These are phyloP conservation scores for Bradypodion pumilum DNA, from an alignment of 2,797 vertebrate genomes.

Conservation along the genomic window DNA sequence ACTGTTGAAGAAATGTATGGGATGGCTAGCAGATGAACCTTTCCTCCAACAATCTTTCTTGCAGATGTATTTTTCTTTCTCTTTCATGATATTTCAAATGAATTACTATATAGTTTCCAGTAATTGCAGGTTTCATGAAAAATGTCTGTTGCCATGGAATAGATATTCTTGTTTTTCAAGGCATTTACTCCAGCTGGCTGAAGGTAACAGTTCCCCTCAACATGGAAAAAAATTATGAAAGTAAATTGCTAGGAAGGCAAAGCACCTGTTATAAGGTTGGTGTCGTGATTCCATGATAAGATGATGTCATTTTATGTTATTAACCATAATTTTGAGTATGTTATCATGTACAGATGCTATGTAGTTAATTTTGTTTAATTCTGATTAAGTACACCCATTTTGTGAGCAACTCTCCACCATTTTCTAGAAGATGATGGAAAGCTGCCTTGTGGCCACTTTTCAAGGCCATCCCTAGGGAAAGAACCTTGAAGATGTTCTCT, in stretches of 20 bases:
- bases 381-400: too few species aligned
- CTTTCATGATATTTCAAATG: constrained; percentile 2
- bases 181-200: neutral
- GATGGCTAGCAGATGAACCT: neutral
- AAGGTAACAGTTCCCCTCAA: neutral
- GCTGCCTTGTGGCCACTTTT: too few species aligned
- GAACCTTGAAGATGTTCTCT: too few species aligned
- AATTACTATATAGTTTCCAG: constrained; percentile 2
- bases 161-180: neutral
- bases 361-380: too few species aligned
- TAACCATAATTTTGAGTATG: too few species aligned
- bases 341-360: too few species aligned
- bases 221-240: constrained; percentile 6
- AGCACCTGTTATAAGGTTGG: neutral
- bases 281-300: too few species aligned
- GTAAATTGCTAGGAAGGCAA: neutral
- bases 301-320: too few species aligned
- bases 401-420: too few species aligned
- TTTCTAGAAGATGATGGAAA: too few species aligned
- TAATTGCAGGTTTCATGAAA: constrained; percentile 10
- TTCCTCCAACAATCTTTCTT: neutral
- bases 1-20: neutral
- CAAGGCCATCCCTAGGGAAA: too few species aligned
- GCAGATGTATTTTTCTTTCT: neutral
- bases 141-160: neutral